Evolutionary conservation across 37 sponge, comb jelly and placozoan species (phyloP).

Genomic region (Agelas oroides): DNA sequence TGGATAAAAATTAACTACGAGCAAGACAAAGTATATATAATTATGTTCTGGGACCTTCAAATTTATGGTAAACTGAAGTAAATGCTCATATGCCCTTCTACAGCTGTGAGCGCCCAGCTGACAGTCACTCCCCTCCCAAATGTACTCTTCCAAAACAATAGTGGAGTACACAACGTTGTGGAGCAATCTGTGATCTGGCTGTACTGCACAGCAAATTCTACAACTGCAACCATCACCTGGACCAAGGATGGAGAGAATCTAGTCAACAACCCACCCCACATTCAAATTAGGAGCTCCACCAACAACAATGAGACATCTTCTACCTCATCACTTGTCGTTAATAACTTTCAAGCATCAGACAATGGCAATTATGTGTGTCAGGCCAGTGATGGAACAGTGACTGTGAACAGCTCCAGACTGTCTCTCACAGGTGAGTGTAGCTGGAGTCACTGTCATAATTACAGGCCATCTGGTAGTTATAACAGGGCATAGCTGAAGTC

Average conservation of each 20-base stretch:
- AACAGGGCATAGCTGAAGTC: too few species aligned
- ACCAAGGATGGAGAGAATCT: conserved; percentile 21
- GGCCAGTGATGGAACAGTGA: conserved; percentile 4
- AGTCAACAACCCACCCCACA: conserved; percentile 31
- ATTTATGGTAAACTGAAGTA: too few species aligned
- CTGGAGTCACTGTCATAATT: too few species aligned
- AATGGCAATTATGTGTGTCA: conserved; percentile 41
- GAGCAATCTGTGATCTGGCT: conserved; percentile 38
- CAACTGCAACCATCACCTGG: conserved; percentile 41
- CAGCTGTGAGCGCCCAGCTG: not conserved
- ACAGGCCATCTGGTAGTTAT: too few species aligned
- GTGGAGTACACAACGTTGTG: conserved; percentile 9
- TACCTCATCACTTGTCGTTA: conserved; percentile 28
- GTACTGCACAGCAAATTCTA: conserved; percentile 55
- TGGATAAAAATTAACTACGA: too few species aligned
- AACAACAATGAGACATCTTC: not conserved
- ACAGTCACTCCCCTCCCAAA: not conserved
- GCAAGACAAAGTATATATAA: too few species aligned
- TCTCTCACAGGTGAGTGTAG: too few species aligned
- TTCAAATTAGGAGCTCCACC: conserved; percentile 27
- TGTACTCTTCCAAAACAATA: conserved; percentile 26
- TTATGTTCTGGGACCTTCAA: too few species aligned
- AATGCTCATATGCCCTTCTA: not conserved
- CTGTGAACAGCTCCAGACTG: conserved; percentile 8
- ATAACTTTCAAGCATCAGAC: conserved; percentile 16